Base-by-base conservation (phyloP, 2,797 vertebrate genomes). In the Yasuhikotakia modesta region DNA sequence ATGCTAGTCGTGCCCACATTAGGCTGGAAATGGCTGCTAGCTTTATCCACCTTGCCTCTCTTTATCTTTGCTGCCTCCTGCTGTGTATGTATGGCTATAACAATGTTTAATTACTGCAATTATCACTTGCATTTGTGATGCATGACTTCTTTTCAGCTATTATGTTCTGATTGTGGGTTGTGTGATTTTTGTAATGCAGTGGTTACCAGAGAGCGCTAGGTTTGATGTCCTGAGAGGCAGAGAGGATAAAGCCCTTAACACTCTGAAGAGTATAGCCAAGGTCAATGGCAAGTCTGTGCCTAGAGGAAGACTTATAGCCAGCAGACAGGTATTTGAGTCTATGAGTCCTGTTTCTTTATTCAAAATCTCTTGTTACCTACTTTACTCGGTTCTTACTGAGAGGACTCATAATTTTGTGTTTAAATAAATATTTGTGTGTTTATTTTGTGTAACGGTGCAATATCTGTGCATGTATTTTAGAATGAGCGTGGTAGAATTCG, bases 11-110 rank as follows among this genome's bases (percentile, higher is more conserved):
- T 98, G 95, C 96, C 96, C 83, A 94, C 92, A 0, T 91, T 96
- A 0, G 96, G 96, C 82, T 97, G 96, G 95, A 94, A 94, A n/a
- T 97, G 96, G 95, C 91, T 97, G 71, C 94, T 96, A 11, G 84
- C 92, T 58, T 86, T 98, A 5, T 97, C 96, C 0, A 89, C 93
- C 0, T 48, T 94, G 32, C 96, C 96, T 0, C 85, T 95, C 3
- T 82, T 93, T 30, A 65, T 96, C 27, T 97, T 97, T 5, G 82
- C 95, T 4, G 80, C 87, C 86, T 87, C 96, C 17, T 94, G 92
- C n/a, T 94, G 91, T 83, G 96, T 97, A 92, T 86, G 95, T 95
- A 89, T 58, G 60, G 32, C 17, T 57, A 17, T 57, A 58, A 55
- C 55, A 60, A 17, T 50, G 8, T 58, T 68, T 32, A 32, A 32